Base-by-base conservation (phyloP, 2,888 invertebrate genomes). In the Catonia carolina region DNA sequence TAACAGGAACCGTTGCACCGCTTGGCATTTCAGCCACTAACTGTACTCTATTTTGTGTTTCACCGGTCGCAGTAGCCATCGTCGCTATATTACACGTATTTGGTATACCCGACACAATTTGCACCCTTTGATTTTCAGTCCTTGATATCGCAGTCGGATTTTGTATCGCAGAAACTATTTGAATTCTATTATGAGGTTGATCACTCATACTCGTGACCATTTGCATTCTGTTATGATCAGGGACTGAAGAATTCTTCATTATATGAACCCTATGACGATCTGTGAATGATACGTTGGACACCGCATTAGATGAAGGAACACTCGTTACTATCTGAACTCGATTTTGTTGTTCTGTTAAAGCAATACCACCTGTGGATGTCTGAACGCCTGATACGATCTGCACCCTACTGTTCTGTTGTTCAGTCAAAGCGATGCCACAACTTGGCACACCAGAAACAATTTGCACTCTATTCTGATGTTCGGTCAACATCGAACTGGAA, bases 121-220 rank as follows among this genome's bases (percentile, higher is more conserved):
- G 64, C 49, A 64, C 59, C 33, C 64, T 60, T 49, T 60, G 62
- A 42, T 64, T 62, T 2, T 63, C 62, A 41, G 61, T 55, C n/a
- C 55, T 54, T 12, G 51, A 35, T 42, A 55, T 39, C 8, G 55
- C 48, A 17, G 27, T 55, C 33, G 51, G 59, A 51, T 61, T 63
- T 14, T 57, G 55, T 35, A 55, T 42, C 15, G 60, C 58, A 42
- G 58, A 62, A 31, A 63, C 61, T 17, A 65, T 61, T 50, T 63
- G 65, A 20, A 65, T 56, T 36, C 63, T 60, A 55, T 61, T 64
- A 37, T 64, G 64, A n/a, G n/a, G n/a, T 45, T 64, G 64, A 31
- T 61, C 59, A 36, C 59, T 42, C 14, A 49, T 39, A 36, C 31
- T 53, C 12, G 57, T 52, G 7, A 60, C 55, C 10, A 60, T 55